Base-by-base conservation (phyloP, 2,797 vertebrate species). In the Molossus alvarezi region DNA sequence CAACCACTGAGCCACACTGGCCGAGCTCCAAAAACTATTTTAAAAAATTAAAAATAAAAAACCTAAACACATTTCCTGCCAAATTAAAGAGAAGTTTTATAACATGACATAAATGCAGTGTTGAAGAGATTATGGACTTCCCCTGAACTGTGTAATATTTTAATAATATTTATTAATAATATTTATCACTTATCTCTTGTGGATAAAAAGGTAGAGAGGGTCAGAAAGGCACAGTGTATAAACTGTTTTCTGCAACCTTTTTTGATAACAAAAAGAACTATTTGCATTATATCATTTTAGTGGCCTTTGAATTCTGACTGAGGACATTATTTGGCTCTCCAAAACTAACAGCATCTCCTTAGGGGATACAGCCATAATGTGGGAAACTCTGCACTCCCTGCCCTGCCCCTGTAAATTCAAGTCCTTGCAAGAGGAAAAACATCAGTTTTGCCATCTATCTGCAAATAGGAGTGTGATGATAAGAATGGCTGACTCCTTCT, bases 91-190 rank as follows among this genome's bases (percentile, higher is more conserved):
- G 51, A 94, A 89, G 58, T 64, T 96, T 97, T 94, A 91, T 73
- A 84, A 77, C 53, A 87, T 41, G 37, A 65, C 75, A 95, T 51
- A 92, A 94, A 93, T 21, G 25, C 5, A 33, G 4, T 67, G 13
- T 89, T 65, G 60, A 89, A 94, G 76, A 87, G n/a, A 53, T 92
- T 90, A 58, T 62, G 29, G 71, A 48, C 37, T 94, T 67, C 96
- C 85, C 91, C 87, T 95, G 60, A 93, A 83, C 58, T 77, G 41
- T 86, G 11, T 94, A 86, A 91, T 94, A 96, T 96, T 98, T 98
- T 96, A 97, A 97, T 94, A 97, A 97, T 95, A 96, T 76, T 92
- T 97, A 95, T 97, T 96, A 97, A 97, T 94, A 97, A 97, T 95
- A 96, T 76, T 92, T 97, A 95, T 97, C 95, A 88, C 95, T 93